A percentile compares a stretch with the other conserved stretches of the same genome.
These are phyloP conservation scores for Proterorhinus semilunaris DNA, from an alignment of 2,113 vertebrate genomes.

Conservation along the genomic window DNA sequence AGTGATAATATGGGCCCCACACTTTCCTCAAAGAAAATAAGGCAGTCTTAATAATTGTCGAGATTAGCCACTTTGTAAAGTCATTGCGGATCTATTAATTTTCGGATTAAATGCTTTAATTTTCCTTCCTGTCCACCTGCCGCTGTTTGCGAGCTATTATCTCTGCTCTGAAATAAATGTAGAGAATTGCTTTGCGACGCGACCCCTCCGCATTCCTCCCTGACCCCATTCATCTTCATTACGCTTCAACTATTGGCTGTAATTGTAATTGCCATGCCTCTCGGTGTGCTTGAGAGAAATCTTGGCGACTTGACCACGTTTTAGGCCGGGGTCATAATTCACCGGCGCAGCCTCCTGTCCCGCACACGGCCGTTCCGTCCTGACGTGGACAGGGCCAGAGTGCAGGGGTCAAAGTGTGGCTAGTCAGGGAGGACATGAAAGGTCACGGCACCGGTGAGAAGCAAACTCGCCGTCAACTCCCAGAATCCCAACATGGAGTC, in stretches of 20 bases:
- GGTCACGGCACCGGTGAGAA: constrained; percentile 58
- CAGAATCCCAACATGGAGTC: constrained; percentile 65
- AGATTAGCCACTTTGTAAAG: too few species aligned
- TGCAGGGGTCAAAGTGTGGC: constrained; percentile 52
- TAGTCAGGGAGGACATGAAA: constrained; percentile 32
- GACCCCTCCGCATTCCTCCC: constrained; percentile 41
- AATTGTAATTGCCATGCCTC: constrained; percentile 60
- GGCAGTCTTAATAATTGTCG: too few species aligned
- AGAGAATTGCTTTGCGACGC: constrained; percentile 43
- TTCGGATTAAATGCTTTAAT: background rate
- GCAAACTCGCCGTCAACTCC: constrained; percentile 44
- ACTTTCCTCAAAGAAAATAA: too few species aligned
- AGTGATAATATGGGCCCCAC: too few species aligned
- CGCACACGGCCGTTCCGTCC: constrained; percentile 22
- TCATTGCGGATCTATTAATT: too few species aligned
- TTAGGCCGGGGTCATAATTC: constrained; percentile 48
- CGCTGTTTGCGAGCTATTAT: constrained; percentile 40
- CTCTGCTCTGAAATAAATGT: constrained; percentile 37
- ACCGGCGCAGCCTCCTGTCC: constrained; percentile 19
- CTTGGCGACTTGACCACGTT: constrained; percentile 39
- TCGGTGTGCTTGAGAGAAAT: constrained; percentile 59
- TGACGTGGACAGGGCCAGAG: constrained; percentile 37
- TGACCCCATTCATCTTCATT: constrained; percentile 69
- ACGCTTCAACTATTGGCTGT: constrained; percentile 48
- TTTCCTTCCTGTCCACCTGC: constrained; percentile 50